Evolutionary conservation across 2,113 vertebrate species (phyloP).

Genomic region (Sinocyclocheilus maitianheensis): DNA sequence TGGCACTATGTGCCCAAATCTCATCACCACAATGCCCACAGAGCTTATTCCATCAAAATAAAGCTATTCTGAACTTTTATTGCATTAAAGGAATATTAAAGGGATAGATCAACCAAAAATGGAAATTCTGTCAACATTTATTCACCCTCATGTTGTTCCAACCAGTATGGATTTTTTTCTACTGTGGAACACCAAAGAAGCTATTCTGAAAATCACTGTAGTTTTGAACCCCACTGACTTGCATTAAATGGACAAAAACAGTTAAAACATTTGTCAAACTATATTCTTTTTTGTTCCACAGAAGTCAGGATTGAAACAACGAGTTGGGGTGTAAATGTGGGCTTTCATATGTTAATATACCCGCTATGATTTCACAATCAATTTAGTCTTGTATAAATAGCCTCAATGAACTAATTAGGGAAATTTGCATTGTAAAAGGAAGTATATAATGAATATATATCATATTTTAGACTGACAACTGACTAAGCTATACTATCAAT

Average conservation of each 20-base stretch:
- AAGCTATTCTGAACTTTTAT: background rate
- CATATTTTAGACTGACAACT: background rate
- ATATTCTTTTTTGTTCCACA: background rate
- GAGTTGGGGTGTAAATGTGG: background rate
- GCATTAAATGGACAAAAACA: background rate
- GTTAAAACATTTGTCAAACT: background rate
- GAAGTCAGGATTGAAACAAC: background rate
- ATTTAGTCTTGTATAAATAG: background rate
- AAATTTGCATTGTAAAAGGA: background rate
- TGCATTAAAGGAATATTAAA: background rate
- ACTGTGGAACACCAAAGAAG: background rate
- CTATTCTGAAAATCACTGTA: background rate
- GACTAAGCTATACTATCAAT: background rate
- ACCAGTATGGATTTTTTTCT: background rate
- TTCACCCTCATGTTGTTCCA: background rate
- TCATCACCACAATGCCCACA: background rate
- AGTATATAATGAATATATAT: background rate
- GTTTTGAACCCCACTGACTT: background rate
- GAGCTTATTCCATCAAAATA: background rate
- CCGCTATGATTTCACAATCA: background rate
- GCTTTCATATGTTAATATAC: background rate
- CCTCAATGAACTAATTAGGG: background rate
- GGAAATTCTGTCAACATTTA: background rate
- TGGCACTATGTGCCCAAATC: constrained; percentile 42
- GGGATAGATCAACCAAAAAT: background rate